Conservation (phyloP, 2,113 vertebrate species). For the Lampris megalopsis region DNA sequence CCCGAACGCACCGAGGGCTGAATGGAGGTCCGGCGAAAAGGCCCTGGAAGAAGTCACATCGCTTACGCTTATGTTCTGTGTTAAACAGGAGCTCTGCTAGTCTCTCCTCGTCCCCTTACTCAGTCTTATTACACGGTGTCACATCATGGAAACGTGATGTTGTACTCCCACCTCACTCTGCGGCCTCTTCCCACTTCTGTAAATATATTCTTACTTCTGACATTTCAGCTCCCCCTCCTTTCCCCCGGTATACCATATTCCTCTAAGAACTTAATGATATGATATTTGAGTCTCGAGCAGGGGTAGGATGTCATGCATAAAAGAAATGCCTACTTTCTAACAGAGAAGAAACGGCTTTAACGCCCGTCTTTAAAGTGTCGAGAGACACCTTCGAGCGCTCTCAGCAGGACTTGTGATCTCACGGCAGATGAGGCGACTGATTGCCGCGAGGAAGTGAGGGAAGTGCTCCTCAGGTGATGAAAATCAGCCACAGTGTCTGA, state of each 20-base stretch:
- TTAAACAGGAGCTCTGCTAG: background rate
- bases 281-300: background rate
- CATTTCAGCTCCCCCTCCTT: no score
- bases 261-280: no score
- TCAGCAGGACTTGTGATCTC: background rate
- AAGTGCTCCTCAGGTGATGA: conserved; percentile 1
- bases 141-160: background rate
- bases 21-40: conserved; percentile 21
- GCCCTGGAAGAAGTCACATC: conserved; percentile 1
- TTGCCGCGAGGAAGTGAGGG: background rate
- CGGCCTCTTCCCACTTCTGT: no score
- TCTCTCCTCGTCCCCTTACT: no score
- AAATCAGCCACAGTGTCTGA: background rate
- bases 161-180: no score
- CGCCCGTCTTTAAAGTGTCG: background rate
- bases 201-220: no score
- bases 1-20: background rate
- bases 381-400: background rate
- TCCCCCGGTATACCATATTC: no score
- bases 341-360: background rate
- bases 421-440: background rate
- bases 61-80: background rate
- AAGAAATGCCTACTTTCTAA: background rate
- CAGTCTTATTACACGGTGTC: no score
- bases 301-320: background rate